A percentile compares a stretch with the other conserved stretches of the same genome.
Evolutionary conservation across 2,888 invertebrate species (phyloP).

Genomic region (Gari tellinella): DNA sequence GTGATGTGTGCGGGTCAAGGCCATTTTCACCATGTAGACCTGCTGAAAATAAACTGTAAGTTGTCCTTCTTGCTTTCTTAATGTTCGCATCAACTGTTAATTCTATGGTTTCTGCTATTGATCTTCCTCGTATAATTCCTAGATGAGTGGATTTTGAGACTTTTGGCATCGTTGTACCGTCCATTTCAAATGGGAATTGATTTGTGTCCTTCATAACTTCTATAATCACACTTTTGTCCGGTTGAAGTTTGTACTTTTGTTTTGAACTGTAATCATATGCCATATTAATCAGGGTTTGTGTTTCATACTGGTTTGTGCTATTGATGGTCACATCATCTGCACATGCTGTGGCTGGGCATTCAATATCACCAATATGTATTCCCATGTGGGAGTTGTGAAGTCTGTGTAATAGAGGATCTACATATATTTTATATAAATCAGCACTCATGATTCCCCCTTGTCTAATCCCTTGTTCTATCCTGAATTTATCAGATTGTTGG

Average conservation of each 20-base stretch:
- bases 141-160: neutral
- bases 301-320: neutral
- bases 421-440: slow-evolving; percentile 1
- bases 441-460: slow-evolving; percentile 1
- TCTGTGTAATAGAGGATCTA: neutral
- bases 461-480: neutral
- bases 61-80: neutral
- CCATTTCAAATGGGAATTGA: neutral
- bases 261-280: neutral
- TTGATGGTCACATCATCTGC: neutral
- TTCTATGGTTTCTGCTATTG: neutral
- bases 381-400: neutral
- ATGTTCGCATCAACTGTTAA: neutral
- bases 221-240: no score
- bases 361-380: neutral
- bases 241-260: neutral
- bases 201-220: neutral
- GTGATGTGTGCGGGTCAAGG: slow-evolving; percentile 10
- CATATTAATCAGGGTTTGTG: neutral
- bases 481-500: neutral
- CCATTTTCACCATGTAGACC: slow-evolving; percentile 3
- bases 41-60: neutral
- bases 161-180: neutral
- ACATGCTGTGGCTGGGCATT: neutral
- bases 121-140: slow-evolving; percentile 1